phyloP scores from a whole-genome alignment of 2,888 invertebrate species.

The Tenthredo notha region DNA sequence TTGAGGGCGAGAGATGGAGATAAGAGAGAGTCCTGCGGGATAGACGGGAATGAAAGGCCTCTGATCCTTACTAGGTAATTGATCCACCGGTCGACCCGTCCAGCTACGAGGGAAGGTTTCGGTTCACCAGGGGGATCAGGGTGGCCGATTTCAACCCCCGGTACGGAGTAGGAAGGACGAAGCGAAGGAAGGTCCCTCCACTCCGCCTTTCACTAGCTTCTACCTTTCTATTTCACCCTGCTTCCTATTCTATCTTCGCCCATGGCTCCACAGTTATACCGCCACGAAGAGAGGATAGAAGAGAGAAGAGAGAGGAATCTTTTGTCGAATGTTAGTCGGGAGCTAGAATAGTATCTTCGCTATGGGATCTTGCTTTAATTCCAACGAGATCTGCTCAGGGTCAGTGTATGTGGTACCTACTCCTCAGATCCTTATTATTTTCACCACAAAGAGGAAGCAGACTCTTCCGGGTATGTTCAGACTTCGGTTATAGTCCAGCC shows the following conservation, averaged over 20 bases:
- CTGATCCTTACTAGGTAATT: constrained; percentile 54
- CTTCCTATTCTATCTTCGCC: background rate
- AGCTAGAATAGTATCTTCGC: constrained; percentile 44
- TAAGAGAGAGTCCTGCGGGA: constrained; percentile 46
- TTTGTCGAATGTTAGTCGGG: constrained; percentile 24
- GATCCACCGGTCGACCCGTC: constrained; percentile 43
- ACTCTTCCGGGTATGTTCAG: background rate
- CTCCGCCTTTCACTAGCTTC: background rate
- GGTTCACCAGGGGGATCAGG: no score
- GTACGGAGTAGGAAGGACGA: background rate
- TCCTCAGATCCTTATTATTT: constrained; percentile 1
- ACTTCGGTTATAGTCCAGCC: background rate
- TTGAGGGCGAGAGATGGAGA: constrained; percentile 34
- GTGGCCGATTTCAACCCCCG: background rate
- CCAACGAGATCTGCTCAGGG: constrained; percentile 26
- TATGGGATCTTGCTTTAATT: constrained; percentile 44
- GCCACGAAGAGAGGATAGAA: constrained; percentile 26
- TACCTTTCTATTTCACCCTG: background rate
- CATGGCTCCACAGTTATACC: background rate
- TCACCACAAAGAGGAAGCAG: background rate
- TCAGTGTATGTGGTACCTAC: background rate
- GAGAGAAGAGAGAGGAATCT: constrained; percentile 52
- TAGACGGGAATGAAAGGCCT: constrained; percentile 51
- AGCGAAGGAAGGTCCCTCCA: background rate
- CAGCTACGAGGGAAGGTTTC: background rate